A percentile compares a stretch with the other conserved stretches of the same genome.
Evolutionary conservation across 2,797 vertebrate species (phyloP).

Genomic region (Melanotaenia nigrans): DNA sequence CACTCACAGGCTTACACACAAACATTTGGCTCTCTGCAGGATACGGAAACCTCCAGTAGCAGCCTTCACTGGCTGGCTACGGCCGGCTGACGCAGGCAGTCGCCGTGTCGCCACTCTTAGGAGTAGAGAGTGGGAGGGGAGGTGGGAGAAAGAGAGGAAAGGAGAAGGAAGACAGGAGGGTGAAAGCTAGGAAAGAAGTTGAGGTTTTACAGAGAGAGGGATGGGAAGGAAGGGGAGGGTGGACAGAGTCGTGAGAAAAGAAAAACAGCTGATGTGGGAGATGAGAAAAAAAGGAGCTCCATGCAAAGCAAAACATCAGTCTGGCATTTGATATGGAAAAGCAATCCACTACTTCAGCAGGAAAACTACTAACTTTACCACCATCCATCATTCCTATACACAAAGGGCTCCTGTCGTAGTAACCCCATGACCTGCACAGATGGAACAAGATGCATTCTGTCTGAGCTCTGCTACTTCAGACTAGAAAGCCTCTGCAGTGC

Average conservation of each 20-base stretch:
- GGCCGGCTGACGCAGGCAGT: constrained; percentile 73
- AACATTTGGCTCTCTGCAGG: constrained; percentile 55
- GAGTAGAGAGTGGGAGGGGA: constrained; percentile 36
- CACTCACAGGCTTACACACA: constrained; percentile 39
- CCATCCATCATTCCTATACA: constrained; percentile 2
- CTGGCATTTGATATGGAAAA: background rate
- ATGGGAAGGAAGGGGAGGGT: constrained; percentile 10
- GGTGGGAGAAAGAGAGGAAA: constrained; percentile 1
- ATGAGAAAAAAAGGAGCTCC: constrained; percentile 2
- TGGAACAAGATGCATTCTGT: constrained; percentile 1
- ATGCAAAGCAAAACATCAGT: constrained; percentile 18
- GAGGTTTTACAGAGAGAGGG: constrained; percentile 3
- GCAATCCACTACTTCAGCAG: constrained; percentile 9
- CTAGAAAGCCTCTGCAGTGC: constrained; percentile 81
- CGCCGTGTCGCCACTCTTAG: constrained; percentile 52
- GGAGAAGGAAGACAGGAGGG: background rate
- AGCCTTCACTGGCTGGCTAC: constrained; percentile 44
- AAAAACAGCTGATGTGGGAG: constrained; percentile 28
- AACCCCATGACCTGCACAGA: background rate
- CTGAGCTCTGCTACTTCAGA: constrained; percentile 61
- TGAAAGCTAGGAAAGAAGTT: constrained; percentile 2
- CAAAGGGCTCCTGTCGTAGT: constrained; percentile 6
- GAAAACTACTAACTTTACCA: constrained; percentile 4
- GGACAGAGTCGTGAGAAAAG: constrained; percentile 32
- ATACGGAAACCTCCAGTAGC: constrained; percentile 57